Conservation (phyloP, 2,113 vertebrate genomes). For the Sylvietta virens region DNA sequence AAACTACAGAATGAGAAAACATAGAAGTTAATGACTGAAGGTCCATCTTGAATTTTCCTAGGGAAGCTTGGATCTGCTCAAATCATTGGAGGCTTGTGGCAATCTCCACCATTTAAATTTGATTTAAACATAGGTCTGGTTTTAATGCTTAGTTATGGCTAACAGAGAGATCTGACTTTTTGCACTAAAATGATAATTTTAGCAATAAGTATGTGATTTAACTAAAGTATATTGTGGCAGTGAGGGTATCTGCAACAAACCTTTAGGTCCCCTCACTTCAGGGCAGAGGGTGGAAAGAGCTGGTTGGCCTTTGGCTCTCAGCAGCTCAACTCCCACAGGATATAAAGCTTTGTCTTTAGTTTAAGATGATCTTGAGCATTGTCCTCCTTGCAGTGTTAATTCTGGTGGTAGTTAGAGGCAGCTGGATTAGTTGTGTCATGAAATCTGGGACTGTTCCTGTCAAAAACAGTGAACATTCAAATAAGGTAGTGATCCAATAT, state of each 20-base stretch:
- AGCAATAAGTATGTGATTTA: background rate
- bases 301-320: background rate
- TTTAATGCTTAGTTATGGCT: background rate
- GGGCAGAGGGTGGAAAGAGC: background rate
- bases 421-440: background rate
- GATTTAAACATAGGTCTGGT: background rate
- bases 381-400: background rate
- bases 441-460: background rate
- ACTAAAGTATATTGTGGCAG: background rate
- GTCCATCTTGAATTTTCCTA: background rate
- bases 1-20: background rate
- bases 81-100: background rate
- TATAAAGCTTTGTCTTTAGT: background rate
- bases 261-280: background rate
- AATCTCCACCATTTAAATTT: background rate
- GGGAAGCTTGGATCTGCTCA: background rate
- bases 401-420: background rate
- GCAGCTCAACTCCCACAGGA: background rate
- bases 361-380: background rate
- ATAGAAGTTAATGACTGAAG: background rate
- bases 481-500: background rate
- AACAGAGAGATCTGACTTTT: background rate
- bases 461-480: background rate
- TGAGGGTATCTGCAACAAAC: background rate
- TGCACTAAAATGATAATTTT: background rate